Evolutionary conservation across 2,113 vertebrate genomes (phyloP), one percentile per base, ranked within the genome.

Genomic region (Thomomys bottae): DNA sequence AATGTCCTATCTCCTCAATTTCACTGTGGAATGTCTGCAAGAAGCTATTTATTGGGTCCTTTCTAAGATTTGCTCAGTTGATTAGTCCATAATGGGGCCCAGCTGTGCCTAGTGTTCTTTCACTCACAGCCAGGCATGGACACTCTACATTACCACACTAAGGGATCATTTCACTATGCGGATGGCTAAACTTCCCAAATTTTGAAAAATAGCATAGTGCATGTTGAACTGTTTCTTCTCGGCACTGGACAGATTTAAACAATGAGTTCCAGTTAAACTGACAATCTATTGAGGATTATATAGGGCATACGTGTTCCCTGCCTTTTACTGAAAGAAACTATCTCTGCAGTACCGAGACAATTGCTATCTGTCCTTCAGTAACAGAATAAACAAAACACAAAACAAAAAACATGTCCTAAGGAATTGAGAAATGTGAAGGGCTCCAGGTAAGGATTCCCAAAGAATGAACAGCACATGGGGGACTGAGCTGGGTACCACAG

Each of bases 281-380:
- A 83, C 0, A 57, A 61, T 3, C 34, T 79, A 14, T 67, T 59
- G 45, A 54, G 49, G 18, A 54, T 54, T 15, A 54, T 54, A 12
- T 54, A 54, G 49, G 49, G 49, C 17, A 54, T 4, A 15, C 2
- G 14, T 54, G 49, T 2, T 4, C 5, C 40, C 23, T 14, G 45
- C 5, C 59, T 78, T 95, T 89, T 49, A 82, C 21, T 36, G 4
- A 85, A 71, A n/a, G n/a, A 81, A 87, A 92, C 57, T 11, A 71
- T 8, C 71, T 34, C 12, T 81, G 21, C 34, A 45, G 66, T 38
- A 71, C 21, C 32, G n/a, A 49, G n/a, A 11, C n/a, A 49, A 28
- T 77, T 78, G 40, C 8, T 64, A 67, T 82, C 93, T 95, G 34
- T 94, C 30, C 23, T 18, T 84, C 40, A 88, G 71, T 45, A 91